Conservation (phyloP, 2,888 invertebrate genomes). For the Antitype chi region DNA sequence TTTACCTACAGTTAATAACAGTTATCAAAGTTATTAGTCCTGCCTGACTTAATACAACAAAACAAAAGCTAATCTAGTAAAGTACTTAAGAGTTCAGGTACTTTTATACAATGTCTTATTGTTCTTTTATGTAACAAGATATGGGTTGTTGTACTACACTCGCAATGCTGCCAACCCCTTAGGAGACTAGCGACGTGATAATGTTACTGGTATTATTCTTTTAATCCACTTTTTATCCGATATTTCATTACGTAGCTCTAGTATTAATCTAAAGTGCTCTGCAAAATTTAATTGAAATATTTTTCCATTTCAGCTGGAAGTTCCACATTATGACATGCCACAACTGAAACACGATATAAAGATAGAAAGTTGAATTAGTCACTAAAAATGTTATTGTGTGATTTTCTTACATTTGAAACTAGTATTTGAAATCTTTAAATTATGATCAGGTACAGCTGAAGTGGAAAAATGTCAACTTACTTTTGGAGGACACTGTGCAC, state of each 20-base stretch:
- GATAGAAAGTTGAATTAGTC: no score
- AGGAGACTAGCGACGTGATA: neutral
- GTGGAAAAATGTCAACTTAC: no score
- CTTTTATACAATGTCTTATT: constrained; percentile 6
- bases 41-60: constrained; percentile 19
- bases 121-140: neutral
- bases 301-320: no score
- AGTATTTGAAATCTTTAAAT: no score
- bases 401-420: no score
- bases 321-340: no score
- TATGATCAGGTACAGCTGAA: no score
- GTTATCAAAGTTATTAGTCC: constrained; percentile 11
- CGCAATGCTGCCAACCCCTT: neutral
- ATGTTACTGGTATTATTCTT: neutral
- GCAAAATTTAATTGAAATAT: no score
- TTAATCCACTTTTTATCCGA: neutral
- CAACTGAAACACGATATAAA: no score
- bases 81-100: neutral
- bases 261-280: neutral
- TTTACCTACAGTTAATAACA: neutral
- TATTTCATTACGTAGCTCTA: neutral
- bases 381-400: no score
- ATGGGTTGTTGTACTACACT: neutral
- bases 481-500: neutral
- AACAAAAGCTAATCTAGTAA: constrained; percentile 22